These are phyloP conservation scores for Lepidurus apus DNA, from an alignment of 1,140 invertebrate species.

Conservation along the genomic window DNA sequence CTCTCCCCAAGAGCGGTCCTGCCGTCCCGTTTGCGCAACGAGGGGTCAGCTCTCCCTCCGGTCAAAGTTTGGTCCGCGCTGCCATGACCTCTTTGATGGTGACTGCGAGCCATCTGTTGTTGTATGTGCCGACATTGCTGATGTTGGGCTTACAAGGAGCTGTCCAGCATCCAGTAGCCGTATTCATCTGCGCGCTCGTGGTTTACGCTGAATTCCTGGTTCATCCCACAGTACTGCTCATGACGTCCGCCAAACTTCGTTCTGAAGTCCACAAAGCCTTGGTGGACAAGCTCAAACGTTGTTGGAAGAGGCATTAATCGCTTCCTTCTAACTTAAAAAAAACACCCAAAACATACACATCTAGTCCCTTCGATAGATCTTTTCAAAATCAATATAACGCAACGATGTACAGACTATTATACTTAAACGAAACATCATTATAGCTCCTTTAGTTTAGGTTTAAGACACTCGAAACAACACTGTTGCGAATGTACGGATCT, in stretches of 20 bases:
- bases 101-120: conserved; percentile 41
- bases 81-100: conserved; percentile 40
- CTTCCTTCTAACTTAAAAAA: neutral
- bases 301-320: conserved; percentile 9
- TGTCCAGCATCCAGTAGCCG: conserved; percentile 40
- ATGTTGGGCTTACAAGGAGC: conserved; percentile 41
- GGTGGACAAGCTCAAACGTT: conserved; percentile 17
- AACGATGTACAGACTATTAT: conserved; percentile 7
- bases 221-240: conserved; percentile 41
- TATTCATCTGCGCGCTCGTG: conserved; percentile 41
- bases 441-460: neutral
- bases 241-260: conserved; percentile 39
- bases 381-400: neutral
- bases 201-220: conserved; percentile 44
- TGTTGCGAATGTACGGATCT: neutral
- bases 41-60: conserved; percentile 19
- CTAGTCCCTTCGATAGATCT: neutral
- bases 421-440: neutral
- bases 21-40: neutral
- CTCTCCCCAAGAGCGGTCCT: neutral
- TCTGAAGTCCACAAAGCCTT: conserved; percentile 37
- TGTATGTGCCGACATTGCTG: conserved; percentile 40
- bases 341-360: neutral
- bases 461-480: neutral
- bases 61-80: conserved; percentile 36